phyloP scores from a whole-genome alignment of 1,140 invertebrate genomes.

The Zaprionus kolodkinae region DNA sequence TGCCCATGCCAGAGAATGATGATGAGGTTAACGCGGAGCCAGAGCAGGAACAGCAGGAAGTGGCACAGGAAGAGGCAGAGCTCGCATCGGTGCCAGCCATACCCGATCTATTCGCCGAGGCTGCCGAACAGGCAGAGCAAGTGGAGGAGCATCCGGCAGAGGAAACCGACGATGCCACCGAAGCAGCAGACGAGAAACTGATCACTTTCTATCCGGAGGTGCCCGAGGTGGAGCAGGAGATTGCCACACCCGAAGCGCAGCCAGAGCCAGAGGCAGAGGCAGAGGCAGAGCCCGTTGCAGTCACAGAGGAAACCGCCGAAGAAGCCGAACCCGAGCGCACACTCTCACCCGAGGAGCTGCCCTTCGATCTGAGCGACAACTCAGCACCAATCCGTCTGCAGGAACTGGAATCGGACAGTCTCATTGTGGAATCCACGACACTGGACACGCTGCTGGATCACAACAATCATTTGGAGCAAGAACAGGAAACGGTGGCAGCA shows the following conservation, averaged over 20 bases:
- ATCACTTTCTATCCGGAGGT: conserved; percentile 61
- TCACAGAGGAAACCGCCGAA: conserved; percentile 12
- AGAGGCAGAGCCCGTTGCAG: background rate
- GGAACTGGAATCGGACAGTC: conserved; percentile 71
- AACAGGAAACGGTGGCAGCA: conserved; percentile 7
- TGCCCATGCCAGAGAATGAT: conserved; percentile 40
- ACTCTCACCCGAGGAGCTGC: conserved; percentile 69
- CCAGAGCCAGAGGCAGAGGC: background rate
- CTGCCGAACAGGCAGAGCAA: conserved; percentile 25
- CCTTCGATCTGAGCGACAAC: conserved; percentile 65
- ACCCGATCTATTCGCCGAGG: conserved; percentile 66
- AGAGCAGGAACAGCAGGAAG: conserved; percentile 42
- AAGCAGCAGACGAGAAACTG: conserved; percentile 45
- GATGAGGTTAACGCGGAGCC: background rate
- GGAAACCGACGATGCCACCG: conserved; percentile 8
- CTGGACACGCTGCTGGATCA: conserved; percentile 54
- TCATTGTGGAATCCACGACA: conserved; percentile 71
- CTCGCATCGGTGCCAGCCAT: conserved; percentile 30
- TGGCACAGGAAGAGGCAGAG: conserved; percentile 33
- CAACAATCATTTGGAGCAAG: conserved; percentile 63
- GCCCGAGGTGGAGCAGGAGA: conserved; percentile 15
- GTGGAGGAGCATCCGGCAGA: conserved; percentile 19
- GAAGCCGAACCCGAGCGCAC: conserved; percentile 50
- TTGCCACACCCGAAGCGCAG: background rate
- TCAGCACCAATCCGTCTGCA: conserved; percentile 47